Evolutionary conservation across 1,140 invertebrate genomes (phyloP).

Genomic region (Ericerus pela): DNA sequence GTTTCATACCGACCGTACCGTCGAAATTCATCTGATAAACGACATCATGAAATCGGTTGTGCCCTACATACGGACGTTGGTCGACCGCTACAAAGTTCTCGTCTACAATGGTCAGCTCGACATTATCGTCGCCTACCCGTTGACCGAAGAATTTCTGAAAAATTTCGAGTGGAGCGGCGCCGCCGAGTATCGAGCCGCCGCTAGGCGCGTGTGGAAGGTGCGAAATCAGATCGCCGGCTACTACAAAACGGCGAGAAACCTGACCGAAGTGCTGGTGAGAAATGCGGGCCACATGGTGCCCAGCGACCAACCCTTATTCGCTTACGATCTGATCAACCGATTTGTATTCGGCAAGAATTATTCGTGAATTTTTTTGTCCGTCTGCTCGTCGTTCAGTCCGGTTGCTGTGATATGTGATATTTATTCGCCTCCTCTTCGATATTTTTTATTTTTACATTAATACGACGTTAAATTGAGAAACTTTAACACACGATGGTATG

Average conservation of each 20-base stretch:
- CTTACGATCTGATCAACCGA: conserved; percentile 56
- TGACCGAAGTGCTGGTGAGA: conserved; percentile 58
- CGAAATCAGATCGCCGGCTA: conserved; percentile 22
- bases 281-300: conserved; percentile 76
- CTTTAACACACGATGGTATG: not conserved
- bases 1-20: conserved; percentile 33
- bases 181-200: conserved; percentile 45
- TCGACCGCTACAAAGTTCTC: conserved; percentile 49
- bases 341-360: conserved; percentile 38
- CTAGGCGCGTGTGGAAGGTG: conserved; percentile 30
- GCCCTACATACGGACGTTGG: conserved; percentile 51
- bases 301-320: conserved; percentile 61
- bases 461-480: not conserved
- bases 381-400: no score
- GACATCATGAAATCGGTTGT: conserved; percentile 77
- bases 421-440: not conserved
- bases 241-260: conserved; percentile 31
- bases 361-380: not conserved
- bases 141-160: conserved; percentile 50
- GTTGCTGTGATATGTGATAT: not conserved
- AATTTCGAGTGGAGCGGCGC: conserved; percentile 48
- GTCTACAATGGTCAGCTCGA: conserved; percentile 65
- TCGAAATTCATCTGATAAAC: conserved; percentile 49
- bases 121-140: conserved; percentile 64
- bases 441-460: not conserved